A percentile compares a stretch with the other conserved stretches of the same genome.
Evolutionary conservation across 37 sponge, comb jelly and placozoan species (phyloP).

Genomic region (Ephydatia muelleri): DNA sequence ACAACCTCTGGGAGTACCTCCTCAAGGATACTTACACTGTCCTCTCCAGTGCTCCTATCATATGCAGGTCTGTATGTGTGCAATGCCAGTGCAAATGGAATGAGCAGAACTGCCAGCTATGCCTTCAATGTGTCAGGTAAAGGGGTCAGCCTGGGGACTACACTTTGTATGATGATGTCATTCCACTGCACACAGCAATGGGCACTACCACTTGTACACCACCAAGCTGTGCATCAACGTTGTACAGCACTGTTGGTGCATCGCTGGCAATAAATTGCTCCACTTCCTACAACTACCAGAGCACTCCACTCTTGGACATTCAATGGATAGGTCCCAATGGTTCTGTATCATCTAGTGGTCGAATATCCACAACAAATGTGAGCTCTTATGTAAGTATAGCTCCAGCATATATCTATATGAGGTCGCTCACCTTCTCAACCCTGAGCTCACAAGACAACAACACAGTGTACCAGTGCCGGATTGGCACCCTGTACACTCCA

Average conservation of each 20-base stretch:
- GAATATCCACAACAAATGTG: neutral
- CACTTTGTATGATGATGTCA: neutral
- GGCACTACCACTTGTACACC: neutral
- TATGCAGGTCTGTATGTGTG: neutral
- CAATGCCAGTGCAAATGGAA: neutral
- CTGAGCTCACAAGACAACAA: neutral
- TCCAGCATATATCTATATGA: neutral
- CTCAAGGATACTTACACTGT: neutral
- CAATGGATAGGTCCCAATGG: neutral
- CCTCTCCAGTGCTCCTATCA: neutral
- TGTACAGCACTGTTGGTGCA: neutral
- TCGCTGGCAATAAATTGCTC: neutral
- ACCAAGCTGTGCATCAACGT: neutral
- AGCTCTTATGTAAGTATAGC: neutral
- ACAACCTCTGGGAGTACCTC: neutral
- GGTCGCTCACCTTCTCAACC: neutral
- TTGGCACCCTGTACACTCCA: neutral
- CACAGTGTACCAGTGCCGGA: neutral
- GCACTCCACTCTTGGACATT: neutral
- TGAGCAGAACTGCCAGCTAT: neutral
- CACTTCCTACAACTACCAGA: neutral
- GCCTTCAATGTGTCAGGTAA: neutral
- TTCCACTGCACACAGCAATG: neutral
- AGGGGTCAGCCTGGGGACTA: neutral
- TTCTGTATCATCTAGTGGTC: neutral